Evolutionary conservation across 2,888 invertebrate species (phyloP), one percentile per base, ranked within the genome.

Genomic region (Beris morrisii): DNA sequence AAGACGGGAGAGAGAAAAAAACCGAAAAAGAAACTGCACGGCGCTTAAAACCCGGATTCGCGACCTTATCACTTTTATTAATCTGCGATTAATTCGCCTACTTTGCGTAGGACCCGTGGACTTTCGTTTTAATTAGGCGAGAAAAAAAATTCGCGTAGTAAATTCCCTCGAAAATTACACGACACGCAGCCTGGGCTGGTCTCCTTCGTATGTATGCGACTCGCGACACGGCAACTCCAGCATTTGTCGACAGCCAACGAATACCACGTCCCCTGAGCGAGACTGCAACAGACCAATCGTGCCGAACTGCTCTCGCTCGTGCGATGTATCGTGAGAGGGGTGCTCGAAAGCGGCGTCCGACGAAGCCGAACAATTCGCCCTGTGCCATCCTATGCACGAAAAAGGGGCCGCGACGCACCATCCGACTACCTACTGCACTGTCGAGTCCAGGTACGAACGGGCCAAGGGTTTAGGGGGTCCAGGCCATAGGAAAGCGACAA

Each of bases 171-270:
- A 30, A 65, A 65, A 61, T 32, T 46, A 69, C 63, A 69, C 66
- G 64, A 67, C 67, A 67, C 69, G 69, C 66, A 66, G 67, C 66
- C 67, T 69, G 69, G 69, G 69, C 69, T 66, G 69, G 69, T 69
- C 69, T 66, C 53, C 63, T 64, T 64, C 67, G 65, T 67, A 67
- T 69, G 69, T 69, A 64, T 67, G 67, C 48, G 67, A 54, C 55
- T 12, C n/a, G 67, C 48, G 67, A 54, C 55, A 12, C 30, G 46
- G 31, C 55, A 32, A 44, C 38, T 54, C 64, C 45, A 50, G 55
- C 46, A 64, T 56, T 64, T 64, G 48, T 22, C 54, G 63, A 63
- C 65, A 58, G 65, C 59, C 67, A 65, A 57, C 38, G 56, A 66
- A 67, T 43, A 65, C 54, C 63, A 69, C 69, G 65, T 66, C 68